Evolutionary conservation across 1,140 invertebrate species (phyloP).

Genomic region (Yoshiicerus persimilis): DNA sequence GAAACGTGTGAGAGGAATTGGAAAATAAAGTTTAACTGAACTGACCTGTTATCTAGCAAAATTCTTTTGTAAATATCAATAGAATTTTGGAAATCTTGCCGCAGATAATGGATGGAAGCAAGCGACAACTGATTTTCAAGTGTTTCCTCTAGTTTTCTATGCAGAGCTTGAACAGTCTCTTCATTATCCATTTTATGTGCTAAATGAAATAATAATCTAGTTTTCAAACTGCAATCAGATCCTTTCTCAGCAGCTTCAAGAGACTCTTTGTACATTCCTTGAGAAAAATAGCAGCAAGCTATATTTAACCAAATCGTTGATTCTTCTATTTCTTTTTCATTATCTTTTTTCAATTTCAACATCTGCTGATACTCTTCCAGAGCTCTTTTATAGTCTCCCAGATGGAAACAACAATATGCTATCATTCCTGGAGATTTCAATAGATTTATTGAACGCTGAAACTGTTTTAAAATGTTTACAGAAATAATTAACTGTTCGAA

Average conservation of each 20-base stretch:
- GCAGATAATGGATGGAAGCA: constrained; percentile 93
- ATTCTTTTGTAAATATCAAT: constrained; percentile 98
- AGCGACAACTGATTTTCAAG: constrained; percentile 93
- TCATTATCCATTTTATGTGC: constrained; percentile 92
- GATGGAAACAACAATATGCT: constrained; percentile 91
- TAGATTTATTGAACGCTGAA: constrained; percentile 40
- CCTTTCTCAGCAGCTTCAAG: constrained; percentile 53
- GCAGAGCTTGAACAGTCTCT: constrained; percentile 67
- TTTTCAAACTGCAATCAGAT: constrained; percentile 66
- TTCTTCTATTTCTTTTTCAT: constrained; percentile 42
- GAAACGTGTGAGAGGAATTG: background rate
- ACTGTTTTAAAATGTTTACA: constrained; percentile 12
- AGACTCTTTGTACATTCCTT: constrained; percentile 78
- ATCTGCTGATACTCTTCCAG: constrained; percentile 70
- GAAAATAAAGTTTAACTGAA: background rate
- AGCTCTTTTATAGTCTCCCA: constrained; percentile 88
- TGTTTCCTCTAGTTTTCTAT: constrained; percentile 80
- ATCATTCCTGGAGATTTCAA: constrained; percentile 58
- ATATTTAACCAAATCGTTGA: constrained; percentile 68
- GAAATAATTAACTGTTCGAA: background rate
- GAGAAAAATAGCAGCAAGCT: constrained; percentile 92
- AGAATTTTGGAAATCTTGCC: constrained; percentile 96
- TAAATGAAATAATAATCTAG: constrained; percentile 85
- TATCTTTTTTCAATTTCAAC: constrained; percentile 44
- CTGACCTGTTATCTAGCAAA: constrained; percentile 82